Base-by-base conservation (phyloP, 2,888 invertebrate genomes). In the Harpalus rufipes region DNA sequence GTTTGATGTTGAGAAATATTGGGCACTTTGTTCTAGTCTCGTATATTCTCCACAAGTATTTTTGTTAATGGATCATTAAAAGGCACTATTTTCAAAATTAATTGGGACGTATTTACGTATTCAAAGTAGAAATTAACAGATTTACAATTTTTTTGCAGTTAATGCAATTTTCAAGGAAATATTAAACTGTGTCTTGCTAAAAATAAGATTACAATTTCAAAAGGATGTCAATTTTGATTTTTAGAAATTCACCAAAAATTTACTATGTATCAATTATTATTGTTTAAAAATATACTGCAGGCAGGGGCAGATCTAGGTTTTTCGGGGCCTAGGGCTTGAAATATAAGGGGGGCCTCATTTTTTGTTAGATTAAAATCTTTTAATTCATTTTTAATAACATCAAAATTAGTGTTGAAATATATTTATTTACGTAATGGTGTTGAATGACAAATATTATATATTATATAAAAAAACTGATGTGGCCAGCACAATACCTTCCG, bases 1-100 rank as follows among this genome's bases (percentile, higher is more conserved):
- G 58, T 78, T 74, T 58, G 78, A 78, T 58, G 78, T 78, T 78
- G 18, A 44, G 41, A 74, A 51, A 74, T 74, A 74, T 74, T 44
- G 51, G 51, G 7, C 74, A 74, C 10, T 74, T 74, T 74, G 74
- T 74, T 72, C 14, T 8, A 68, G 10, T 16, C 21, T 51, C 51
- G 12, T 21, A 7, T 12, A 10, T 51, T 74, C 18, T 18, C 39
- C 25, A 68, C 59, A 16, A 14, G 16, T 7, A 7, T 59, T 14
- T 10, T 51, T 6, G 44, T 12, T 51, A 51, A 51, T 12, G 44
- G 12, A 51, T 51, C 44, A 51, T 51, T 10, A 51, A 51, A 51
- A 51, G 0, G 7, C 44, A 51, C 10, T 10, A 51, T 51, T 12
- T 51, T 51, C 44, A 51, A 51, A 44, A 51, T 51, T 51, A 51